A percentile compares a stretch with the other conserved stretches of the same genome.
Conservation (phyloP, 2,113 vertebrate species). For the Macheiramphus alcinus region DNA sequence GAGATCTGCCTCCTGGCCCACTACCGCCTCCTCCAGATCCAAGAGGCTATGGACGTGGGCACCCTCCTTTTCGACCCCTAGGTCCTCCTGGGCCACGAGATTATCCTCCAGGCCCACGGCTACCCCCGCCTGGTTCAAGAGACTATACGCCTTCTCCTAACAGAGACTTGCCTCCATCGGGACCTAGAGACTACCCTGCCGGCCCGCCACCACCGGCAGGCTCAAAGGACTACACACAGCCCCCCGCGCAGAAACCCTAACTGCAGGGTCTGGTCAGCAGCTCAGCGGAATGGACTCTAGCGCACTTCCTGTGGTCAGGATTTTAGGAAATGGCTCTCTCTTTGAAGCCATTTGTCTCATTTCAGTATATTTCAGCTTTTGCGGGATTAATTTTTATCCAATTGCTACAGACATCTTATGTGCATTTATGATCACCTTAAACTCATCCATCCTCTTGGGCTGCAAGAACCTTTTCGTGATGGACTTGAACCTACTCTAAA, state of each 20-base stretch:
- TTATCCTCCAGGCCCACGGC: slow-evolving; percentile 66
- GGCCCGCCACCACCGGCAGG: neutral
- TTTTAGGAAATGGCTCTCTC: slow-evolving; percentile 14
- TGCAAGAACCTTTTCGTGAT: slow-evolving; percentile 54
- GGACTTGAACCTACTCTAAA: slow-evolving; percentile 67
- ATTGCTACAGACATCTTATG: slow-evolving; percentile 52
- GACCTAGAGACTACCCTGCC: slow-evolving; percentile 40
- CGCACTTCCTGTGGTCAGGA: neutral
- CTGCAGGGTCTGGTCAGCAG: neutral
- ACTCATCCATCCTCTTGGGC: slow-evolving; percentile 53
- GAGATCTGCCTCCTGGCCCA: slow-evolving; percentile 75
- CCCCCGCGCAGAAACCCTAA: slow-evolving; percentile 58
- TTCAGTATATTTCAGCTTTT: slow-evolving; percentile 47
- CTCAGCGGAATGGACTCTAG: neutral
- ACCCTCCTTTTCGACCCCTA: slow-evolving; percentile 54
- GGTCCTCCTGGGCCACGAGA: slow-evolving; percentile 64
- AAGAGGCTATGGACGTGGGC: slow-evolving; percentile 70
- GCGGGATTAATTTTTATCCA: slow-evolving; percentile 57
- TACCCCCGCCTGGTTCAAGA: slow-evolving; percentile 61
- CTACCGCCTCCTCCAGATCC: slow-evolving; percentile 47
- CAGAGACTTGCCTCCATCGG: slow-evolving; percentile 71
- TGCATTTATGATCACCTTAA: slow-evolving; percentile 69
- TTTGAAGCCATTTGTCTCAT: slow-evolving; percentile 34
- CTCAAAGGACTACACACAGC: slow-evolving; percentile 51
- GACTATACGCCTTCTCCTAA: slow-evolving; percentile 56